Conservation (phyloP, 1,140 invertebrate species). For the Zaprionus davidi region DNA sequence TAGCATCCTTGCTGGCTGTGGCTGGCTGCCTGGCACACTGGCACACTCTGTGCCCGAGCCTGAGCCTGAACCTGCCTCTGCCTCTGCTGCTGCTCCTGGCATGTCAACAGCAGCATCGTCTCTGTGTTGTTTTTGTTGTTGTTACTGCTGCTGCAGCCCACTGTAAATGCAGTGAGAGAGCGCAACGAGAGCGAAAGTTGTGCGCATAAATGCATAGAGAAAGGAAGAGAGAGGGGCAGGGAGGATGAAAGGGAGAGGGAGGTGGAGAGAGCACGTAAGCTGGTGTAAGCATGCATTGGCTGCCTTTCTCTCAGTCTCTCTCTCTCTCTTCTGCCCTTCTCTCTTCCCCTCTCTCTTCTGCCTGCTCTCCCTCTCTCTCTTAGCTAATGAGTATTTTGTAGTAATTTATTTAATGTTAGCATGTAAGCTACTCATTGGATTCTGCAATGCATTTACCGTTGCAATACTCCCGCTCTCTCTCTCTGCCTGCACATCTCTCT, state of each 20-base stretch:
- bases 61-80: conserved; percentile 13
- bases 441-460: conserved; percentile 30
- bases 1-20: conserved; percentile 65
- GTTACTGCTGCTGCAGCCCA: conserved; percentile 33
- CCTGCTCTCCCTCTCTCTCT: not conserved
- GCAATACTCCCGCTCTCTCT: conserved; percentile 9
- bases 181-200: conserved; percentile 45
- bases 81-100: conserved; percentile 25
- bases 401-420: conserved; percentile 46
- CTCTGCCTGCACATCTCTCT: not conserved
- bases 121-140: conserved; percentile 21
- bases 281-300: conserved; percentile 1
- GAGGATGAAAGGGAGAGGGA: not conserved
- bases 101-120: conserved; percentile 35
- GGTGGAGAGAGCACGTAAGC: conserved; percentile 22
- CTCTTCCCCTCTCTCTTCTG: not conserved
- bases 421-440: conserved; percentile 28
- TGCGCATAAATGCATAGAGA: conserved; percentile 33
- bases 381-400: conserved; percentile 42
- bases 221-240: not conserved
- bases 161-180: conserved; percentile 36
- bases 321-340: not conserved
- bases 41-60: conserved; percentile 32
- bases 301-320: not conserved
- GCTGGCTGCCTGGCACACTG: conserved; percentile 56